phyloP scores from a whole-genome alignment of 2,888 invertebrate genomes.

The Pyralis farinalis region DNA sequence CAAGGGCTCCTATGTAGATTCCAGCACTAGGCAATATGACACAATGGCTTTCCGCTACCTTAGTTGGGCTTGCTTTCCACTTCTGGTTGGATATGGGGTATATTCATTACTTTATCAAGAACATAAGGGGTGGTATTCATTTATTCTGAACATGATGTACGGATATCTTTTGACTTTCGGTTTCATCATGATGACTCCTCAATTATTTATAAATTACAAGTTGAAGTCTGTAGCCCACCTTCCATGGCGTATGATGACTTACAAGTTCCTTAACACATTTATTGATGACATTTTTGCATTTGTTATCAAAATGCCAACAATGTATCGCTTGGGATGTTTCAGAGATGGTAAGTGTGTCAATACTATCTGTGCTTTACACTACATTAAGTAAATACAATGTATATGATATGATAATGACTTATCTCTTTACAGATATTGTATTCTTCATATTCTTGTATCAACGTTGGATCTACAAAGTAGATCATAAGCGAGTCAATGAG shows the following conservation, averaged over 20 bases:
- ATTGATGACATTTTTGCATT: slow-evolving; percentile 99
- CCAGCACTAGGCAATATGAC: slow-evolving; percentile 96
- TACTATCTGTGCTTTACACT: slow-evolving; percentile 4
- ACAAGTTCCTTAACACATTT: slow-evolving; percentile 99
- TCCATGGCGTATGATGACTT: slow-evolving; percentile 99
- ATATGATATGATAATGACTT: slow-evolving; percentile 9
- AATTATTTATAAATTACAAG: slow-evolving; percentile 99
- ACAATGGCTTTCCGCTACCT: slow-evolving; percentile 97
- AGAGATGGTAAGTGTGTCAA: slow-evolving; percentile 88
- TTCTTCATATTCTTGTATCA: slow-evolving; percentile 99
- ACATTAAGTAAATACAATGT: slow-evolving; percentile 11
- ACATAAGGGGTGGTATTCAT: slow-evolving; percentile 99
- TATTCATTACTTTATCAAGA: slow-evolving; percentile 98
- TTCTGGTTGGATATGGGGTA: slow-evolving; percentile 94
- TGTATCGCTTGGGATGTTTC: slow-evolving; percentile 98
- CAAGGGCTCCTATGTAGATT: slow-evolving; percentile 98
- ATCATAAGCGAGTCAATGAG: slow-evolving; percentile 96
- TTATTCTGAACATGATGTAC: slow-evolving; percentile 97
- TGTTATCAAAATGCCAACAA: slow-evolving; percentile 99
- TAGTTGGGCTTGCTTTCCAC: slow-evolving; percentile 97
- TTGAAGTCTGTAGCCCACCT: slow-evolving; percentile 99
- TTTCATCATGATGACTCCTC: slow-evolving; percentile 99
- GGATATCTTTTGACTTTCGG: slow-evolving; percentile 99
- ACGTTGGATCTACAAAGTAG: slow-evolving; percentile 98
- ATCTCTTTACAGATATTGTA: slow-evolving; percentile 89